A percentile compares a stretch with the other conserved stretches of the same genome.
phyloP scores from a whole-genome alignment of 2,113 vertebrate species.

The Pollachius pollachius region DNA sequence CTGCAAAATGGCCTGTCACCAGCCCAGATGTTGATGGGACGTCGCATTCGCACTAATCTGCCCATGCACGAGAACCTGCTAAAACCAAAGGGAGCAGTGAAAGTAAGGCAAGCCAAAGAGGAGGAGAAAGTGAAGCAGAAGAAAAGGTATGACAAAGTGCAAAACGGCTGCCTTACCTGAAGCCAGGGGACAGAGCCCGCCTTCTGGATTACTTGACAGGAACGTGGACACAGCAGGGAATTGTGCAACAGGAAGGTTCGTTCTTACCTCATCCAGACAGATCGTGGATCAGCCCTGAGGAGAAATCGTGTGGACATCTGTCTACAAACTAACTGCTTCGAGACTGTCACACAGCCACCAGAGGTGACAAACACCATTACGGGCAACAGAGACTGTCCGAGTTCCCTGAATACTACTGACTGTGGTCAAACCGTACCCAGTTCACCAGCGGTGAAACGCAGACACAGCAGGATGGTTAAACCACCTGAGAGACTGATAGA shows the following conservation, averaged over 20 bases:
- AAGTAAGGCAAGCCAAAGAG: too few species aligned
- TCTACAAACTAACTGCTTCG: background rate
- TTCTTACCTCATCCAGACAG: background rate
- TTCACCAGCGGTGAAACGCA: background rate
- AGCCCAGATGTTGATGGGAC: background rate
- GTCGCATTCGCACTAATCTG: too few species aligned
- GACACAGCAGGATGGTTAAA: background rate
- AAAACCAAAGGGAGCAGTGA: too few species aligned
- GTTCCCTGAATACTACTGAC: too few species aligned
- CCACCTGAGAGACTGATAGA: background rate
- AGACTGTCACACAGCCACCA: conserved; percentile 3
- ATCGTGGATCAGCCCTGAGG: too few species aligned
- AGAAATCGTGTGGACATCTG: background rate
- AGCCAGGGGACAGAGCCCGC: too few species aligned
- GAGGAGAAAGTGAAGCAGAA: too few species aligned
- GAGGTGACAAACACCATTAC: background rate
- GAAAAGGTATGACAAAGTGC: too few species aligned
- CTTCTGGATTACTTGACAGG: background rate
- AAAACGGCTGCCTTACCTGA: too few species aligned
- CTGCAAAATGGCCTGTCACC: background rate
- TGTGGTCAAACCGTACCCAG: background rate
- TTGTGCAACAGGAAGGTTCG: background rate
- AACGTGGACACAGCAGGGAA: background rate
- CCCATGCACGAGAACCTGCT: too few species aligned
- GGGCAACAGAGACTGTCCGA: background rate